Percentiles rank a stretch among this genome's conserved stretches.
Conservation (phyloP, 2,888 invertebrate genomes). For the Graphium colonna region DNA sequence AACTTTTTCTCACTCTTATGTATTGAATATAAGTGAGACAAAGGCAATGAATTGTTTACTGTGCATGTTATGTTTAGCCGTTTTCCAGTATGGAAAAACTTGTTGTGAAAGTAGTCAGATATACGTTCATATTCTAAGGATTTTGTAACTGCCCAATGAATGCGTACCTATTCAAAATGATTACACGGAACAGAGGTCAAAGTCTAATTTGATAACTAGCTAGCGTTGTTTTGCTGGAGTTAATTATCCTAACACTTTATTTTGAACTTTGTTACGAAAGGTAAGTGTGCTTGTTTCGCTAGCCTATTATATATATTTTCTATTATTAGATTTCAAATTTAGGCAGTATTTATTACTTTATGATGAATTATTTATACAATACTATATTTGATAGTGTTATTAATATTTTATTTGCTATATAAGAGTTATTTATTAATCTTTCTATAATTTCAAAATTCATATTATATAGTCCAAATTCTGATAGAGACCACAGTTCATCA, state of each 20-base stretch:
- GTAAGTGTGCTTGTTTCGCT: neutral
- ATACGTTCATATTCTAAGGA: constrained; percentile 8
- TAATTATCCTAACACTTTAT: constrained; percentile 6
- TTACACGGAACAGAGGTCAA: constrained; percentile 19
- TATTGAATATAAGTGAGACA: constrained; percentile 25
- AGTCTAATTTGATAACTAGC: constrained; percentile 19
- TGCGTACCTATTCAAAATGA: constrained; percentile 10
- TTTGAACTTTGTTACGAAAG: constrained; percentile 1
- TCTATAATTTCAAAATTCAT: no score
- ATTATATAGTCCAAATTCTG: no score
- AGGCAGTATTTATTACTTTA: neutral
- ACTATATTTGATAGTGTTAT: no score
- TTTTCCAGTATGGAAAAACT: constrained; percentile 6
- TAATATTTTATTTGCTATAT: neutral
- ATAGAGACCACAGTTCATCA: no score
- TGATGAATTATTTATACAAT: neutral
- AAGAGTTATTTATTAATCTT: no score
- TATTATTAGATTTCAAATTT: neutral
- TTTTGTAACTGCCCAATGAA: constrained; percentile 5
- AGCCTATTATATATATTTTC: neutral
- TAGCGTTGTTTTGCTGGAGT: neutral
- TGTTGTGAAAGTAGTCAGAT: constrained; percentile 15
- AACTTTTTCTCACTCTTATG: constrained; percentile 5
- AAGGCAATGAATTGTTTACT: constrained; percentile 24
- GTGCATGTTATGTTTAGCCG: constrained; percentile 1